Base-by-base conservation (phyloP, 1,140 invertebrate genomes). In the Drosophila suzukii region DNA sequence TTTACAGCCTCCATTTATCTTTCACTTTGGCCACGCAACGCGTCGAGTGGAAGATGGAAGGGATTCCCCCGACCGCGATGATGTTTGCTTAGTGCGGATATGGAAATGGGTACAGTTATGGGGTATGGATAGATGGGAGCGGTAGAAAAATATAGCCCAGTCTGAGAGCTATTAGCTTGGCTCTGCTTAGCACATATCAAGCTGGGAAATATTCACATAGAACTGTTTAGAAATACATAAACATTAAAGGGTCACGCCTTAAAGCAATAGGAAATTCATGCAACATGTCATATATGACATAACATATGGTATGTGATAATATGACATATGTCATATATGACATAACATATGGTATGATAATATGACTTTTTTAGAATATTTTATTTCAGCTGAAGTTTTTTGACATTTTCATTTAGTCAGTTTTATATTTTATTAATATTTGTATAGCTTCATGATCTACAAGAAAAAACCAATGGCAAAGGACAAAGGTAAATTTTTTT, bases 1-100 rank as follows among this genome's bases (percentile, higher is more conserved):
- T 75, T 75, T 75, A 75, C 73, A 75, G 63, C 74, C 74, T 50
- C 74, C 55, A 76, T 76, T 76, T 76, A 76, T 76, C 74, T 76
- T 76, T 60, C 54, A 76, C 74, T 68, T 68, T 67, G 65, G 43
- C 43, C 41, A 57, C 67, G 59, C 57, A 57, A 62, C 60, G 67
- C 67, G 43, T 71, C 65, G 44, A 71, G 67, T 71, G 67, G 51
- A 27, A 70, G 65, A 36, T 58, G 67, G 51, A 47, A 47, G 65
- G 67, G 66, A 57, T 71, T 58, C 13, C 41, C 62, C 51, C 51
- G 49, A 20, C 44, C 38, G n/a, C 51, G 36, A 41, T 71, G 44
- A 58, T 71, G 67, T 71, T 71, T 71, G 65, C 53, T 57, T 49
- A 71, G 67, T 57, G 30, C 10, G 65, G 51, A 27, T 57, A 55